Base-by-base conservation (phyloP, 1,140 invertebrate genomes). In the Mactra quadrangularis region DNA sequence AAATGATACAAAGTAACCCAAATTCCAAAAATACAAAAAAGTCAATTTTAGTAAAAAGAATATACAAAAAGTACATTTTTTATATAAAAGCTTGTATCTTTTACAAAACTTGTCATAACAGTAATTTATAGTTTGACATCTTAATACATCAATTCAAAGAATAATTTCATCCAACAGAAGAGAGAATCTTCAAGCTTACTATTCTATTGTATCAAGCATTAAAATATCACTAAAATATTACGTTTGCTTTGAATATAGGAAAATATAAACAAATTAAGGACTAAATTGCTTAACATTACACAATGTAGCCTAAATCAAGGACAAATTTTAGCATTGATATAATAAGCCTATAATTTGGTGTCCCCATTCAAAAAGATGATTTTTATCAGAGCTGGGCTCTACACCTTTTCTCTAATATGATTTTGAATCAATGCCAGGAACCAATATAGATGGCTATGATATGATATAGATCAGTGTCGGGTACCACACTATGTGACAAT, bases 101-200 rank as follows among this genome's bases (percentile, higher is more conserved):
- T n/a, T n/a, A n/a, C n/a, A n/a, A n/a, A n/a, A n/a, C n/a, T n/a
- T n/a, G n/a, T n/a, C n/a, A n/a, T n/a, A n/a, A n/a, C n/a, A n/a
- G n/a, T n/a, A n/a, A n/a, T n/a, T n/a, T n/a, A n/a, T n/a, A 45
- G 47, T 29, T 47, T 68, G 64, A 68, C 64, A 68, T 68, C 45
- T 68, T 27, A 68, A 68, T 68, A 68, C 64, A 50, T 22, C 35
- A 68, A 68, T 68, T 41, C 31, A 52, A 13, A 4, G 60, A 52
- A 68, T 47, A 47, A 17, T 22, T 41, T 31, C 3, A 53, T 27
- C 22, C 38, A 6, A 41, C 38, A 41, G 38, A 15, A 15, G 6
- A 41, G 6, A 6, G 6, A 15, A 41, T 41, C 38, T 15, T 41
- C 15, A n/a, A 41, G 38, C 38, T 41, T 41, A 15, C 38, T 15